phyloP scores from a whole-genome alignment of 2,797 vertebrate genomes.

The Malurus splendens region DNA sequence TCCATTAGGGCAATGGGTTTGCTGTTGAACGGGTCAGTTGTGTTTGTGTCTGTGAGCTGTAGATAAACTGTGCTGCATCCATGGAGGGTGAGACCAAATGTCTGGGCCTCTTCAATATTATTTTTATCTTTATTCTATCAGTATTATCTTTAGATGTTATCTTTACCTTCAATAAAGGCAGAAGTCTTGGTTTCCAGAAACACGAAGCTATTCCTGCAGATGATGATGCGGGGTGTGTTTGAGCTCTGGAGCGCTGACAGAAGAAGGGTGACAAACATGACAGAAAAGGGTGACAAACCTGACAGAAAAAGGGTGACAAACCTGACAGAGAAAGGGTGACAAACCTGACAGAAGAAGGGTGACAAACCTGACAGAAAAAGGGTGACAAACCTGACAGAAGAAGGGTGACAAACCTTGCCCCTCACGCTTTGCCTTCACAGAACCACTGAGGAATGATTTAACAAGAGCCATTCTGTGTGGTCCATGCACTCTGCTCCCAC shows the following conservation, averaged over 20 bases:
- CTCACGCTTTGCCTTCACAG: accelerated
- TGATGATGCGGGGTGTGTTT: neutral
- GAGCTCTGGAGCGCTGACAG: neutral
- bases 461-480: neutral
- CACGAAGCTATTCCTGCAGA: neutral
- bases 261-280: neutral
- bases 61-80: neutral
- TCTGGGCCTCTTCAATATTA: neutral
- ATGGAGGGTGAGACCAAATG: accelerated
- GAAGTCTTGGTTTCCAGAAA: neutral
- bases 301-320: neutral
- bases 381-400: neutral
- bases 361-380: too few species aligned
- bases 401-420: neutral
- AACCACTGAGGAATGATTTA: neutral
- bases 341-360: too few species aligned
- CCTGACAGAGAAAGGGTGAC: too few species aligned
- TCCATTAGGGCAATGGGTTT: neutral
- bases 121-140: too few species aligned
- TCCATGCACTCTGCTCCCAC: neutral
- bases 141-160: too few species aligned
- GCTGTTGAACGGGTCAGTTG: neutral
- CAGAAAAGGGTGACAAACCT: neutral
- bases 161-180: neutral
- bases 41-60: neutral